Conservation (phyloP, 2,113 vertebrate species). For the Cricetomys ansorgei region DNA sequence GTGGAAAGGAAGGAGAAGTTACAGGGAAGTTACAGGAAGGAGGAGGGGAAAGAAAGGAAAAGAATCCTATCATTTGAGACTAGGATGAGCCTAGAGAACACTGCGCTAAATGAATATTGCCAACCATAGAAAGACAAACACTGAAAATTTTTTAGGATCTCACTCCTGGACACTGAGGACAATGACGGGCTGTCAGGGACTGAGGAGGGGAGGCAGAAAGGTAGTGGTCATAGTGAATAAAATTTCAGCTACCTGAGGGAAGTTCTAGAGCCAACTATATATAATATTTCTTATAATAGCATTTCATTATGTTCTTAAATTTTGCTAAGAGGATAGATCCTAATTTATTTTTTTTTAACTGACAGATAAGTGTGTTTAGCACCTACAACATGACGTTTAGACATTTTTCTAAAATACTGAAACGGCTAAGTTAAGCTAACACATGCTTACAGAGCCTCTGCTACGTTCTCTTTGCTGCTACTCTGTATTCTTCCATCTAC, state of each 20-base stretch:
- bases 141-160: background rate
- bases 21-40: background rate
- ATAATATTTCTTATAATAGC: background rate
- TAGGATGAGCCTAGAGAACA: background rate
- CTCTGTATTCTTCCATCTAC: background rate
- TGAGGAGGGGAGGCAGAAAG: too few species aligned
- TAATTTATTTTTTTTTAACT: background rate
- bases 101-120: background rate
- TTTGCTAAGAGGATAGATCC: background rate
- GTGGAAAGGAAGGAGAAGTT: background rate
- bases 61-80: background rate
- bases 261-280: background rate
- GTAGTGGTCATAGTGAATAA: background rate
- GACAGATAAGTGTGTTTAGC: background rate
- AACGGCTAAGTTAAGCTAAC: background rate
- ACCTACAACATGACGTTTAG: background rate
- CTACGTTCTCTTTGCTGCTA: background rate
- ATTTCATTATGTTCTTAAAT: background rate
- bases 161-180: background rate
- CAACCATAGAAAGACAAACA: background rate
- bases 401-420: background rate
- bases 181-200: background rate
- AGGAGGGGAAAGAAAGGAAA: background rate
- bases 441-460: background rate
- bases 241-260: background rate